Evolutionary conservation across 2,113 vertebrate species (phyloP), one percentile per base, ranked within the genome.

Genomic region (Gobiocypris rarus): DNA sequence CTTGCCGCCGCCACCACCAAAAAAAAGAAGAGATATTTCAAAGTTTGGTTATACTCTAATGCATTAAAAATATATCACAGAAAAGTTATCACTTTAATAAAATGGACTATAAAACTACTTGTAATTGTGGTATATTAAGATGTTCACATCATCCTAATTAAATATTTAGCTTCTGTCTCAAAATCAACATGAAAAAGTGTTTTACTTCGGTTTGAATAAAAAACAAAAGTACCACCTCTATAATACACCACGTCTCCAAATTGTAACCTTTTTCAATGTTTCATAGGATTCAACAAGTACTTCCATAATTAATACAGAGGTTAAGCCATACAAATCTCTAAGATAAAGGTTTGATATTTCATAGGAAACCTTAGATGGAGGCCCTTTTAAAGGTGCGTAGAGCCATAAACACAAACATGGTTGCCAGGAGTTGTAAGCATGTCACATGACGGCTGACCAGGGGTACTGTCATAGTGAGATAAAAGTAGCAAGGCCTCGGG

Each of bases 341-440:
- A 26, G 13, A 22, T 59, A n/a, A 61, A 78, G 0, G 11, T 78
- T 43, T 17, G 38, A 61, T 22, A 54, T 11, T 52, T 59, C 13
- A 15, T 38, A 15, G 13, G 75, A 45, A 61, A 78, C 56, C 14
- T 79, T 45, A 63, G n/a, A 79, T 10, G 38, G n/a, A 26, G 17
- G 1, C 2, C 56, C n/a, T 45, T 77, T 24, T 59, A 77, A 77
- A 87, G 41, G 70, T 71, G 70, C 63, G 73, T 73, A 82, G 84
- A 84, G 91, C 92, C 85, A 90, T 90, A 92, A 93, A 93, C 92
- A 91, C 83, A 88, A 90, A 84, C 90, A 90, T 28, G 88, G 91
- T 89, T 93, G 92, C 91, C 90, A 89, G 85, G 90, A 89, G 87
- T 90, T 92, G 89, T 88, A 89, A 88, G 89, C 88, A 11, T 78